phyloP scores from a whole-genome alignment of 2,888 invertebrate genomes.

The Drosophila algonquin region DNA sequence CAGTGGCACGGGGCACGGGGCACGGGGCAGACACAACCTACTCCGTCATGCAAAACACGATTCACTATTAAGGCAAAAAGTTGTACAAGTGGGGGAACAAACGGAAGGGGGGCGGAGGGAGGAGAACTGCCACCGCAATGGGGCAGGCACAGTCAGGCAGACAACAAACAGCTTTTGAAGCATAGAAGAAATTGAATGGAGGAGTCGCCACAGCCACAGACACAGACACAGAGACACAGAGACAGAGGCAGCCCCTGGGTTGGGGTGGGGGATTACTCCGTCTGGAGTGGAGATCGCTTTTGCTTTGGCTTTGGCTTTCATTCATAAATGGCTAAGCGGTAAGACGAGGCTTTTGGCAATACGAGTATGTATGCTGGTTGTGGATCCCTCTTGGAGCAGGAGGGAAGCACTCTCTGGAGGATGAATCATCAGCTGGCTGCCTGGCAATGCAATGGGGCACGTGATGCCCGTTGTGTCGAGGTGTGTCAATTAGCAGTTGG shows the following conservation, averaged over 20 bases:
- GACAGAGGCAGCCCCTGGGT: slow-evolving; percentile 10
- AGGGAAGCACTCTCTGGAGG: slow-evolving; percentile 11
- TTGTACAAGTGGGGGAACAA: slow-evolving; percentile 47
- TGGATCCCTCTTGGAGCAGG: slow-evolving; percentile 33
- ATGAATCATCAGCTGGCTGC: slow-evolving; percentile 57
- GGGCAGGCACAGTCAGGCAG: slow-evolving; percentile 26
- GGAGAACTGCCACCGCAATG: slow-evolving; percentile 1
- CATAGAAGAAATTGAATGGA: slow-evolving; percentile 62
- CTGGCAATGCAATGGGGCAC: slow-evolving; percentile 54
- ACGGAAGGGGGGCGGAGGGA: slow-evolving; percentile 18
- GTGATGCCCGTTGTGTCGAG: slow-evolving; percentile 64
- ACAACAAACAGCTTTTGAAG: slow-evolving; percentile 51
- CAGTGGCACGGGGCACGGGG: neutral
- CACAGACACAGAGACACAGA: neutral
- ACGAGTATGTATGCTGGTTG: slow-evolving; percentile 44
- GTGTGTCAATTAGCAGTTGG: slow-evolving; percentile 75
- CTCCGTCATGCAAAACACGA: slow-evolving; percentile 79
- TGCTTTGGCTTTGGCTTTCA: slow-evolving; percentile 58
- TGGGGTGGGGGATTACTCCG: slow-evolving; percentile 25
- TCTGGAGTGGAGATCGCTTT: slow-evolving; percentile 14
- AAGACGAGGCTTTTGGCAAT: slow-evolving; percentile 35
- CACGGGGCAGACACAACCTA: slow-evolving; percentile 56
- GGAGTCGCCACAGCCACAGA: slow-evolving; percentile 5
- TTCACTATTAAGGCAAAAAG: slow-evolving; percentile 76
- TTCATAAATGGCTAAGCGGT: slow-evolving; percentile 67